Evolutionary conservation across 64 coral and sea anemone species (phyloP), one percentile per base, ranked within the genome.

Genomic region (Actinia equina): DNA sequence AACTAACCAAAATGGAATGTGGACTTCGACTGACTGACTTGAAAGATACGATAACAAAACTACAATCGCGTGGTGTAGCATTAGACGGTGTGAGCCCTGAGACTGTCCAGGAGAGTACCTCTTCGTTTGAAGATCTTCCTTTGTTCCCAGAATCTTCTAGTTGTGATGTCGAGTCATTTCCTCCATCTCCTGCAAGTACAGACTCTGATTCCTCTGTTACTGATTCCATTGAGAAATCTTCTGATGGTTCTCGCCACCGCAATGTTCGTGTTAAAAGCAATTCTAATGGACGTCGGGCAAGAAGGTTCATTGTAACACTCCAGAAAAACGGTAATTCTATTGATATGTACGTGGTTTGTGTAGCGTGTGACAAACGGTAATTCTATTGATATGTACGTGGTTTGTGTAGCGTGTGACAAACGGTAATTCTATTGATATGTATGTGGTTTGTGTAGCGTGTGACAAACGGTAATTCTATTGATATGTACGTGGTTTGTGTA

Each of bases 1-100:
- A 59, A 27, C 86, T 97, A 10, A 93, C 85, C 71, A 97, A 97
- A 82, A 93, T 97, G 23, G 67, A 27, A 42, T 42, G 30, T 19
- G 83, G 59, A 19, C 15, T 53, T 27, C 49, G 83, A 44, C 55
- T 85, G 13, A 85, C 59, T 3, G 59, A 85, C 83, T 53, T 85
- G 83, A 44, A 85, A n/a, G 83, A 85, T 41, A 85, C 59, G 3
- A 85, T 85, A 41, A 43, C 83, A 2, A 85, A 63, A 85, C 55
- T 85, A 0, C n/a, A 85, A 20, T 85, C 83, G 8, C 83, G 83
- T 8, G 83, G 83, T 11, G 83, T 85, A 63, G 83, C 83, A 10
- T 53, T 63, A 17, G 55, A 85, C 17, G 52, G 19, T 25, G 55
- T 22, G 3, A 45, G 56, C 19, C 53, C 22, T 1, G 83, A 85